Evolutionary conservation across 2,797 vertebrate genomes (phyloP).

Genomic region (Valencia hispanica): DNA sequence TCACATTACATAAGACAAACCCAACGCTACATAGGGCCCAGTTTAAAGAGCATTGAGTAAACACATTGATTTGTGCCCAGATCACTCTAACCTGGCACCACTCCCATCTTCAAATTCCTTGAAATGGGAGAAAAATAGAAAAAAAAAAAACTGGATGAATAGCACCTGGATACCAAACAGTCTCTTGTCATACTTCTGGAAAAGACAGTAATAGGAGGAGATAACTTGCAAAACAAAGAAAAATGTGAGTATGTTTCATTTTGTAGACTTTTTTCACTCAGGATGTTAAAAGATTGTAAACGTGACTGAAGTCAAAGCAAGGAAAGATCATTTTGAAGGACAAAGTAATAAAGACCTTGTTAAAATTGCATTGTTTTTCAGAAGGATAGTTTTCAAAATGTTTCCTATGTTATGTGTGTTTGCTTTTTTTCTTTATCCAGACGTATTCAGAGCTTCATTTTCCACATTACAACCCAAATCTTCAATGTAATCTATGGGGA

Average conservation of each 20-base stretch:
- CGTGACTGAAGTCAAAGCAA: not conserved
- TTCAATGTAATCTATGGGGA: not conserved
- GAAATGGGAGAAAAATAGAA: slow-evolving; percentile 6
- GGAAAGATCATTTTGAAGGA: not conserved
- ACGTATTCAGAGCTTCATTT: too few species aligned
- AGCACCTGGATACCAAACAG: slow-evolving; percentile 13
- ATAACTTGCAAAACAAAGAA: slow-evolving; percentile 2
- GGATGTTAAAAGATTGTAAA: not conserved
- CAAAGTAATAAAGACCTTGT: not conserved
- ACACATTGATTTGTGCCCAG: slow-evolving; percentile 52
- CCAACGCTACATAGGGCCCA: not conserved
- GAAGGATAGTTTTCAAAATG: not conserved
- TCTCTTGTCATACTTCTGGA: not conserved
- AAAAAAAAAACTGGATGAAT: slow-evolving; percentile 19
- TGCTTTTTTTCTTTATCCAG: not conserved
- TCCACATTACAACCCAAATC: not conserved
- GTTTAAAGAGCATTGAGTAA: slow-evolving; percentile 29
- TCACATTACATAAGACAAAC: not conserved
- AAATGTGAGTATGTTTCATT: slow-evolving; percentile 30
- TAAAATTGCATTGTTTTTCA: not conserved
- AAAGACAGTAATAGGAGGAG: not conserved
- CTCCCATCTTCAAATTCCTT: not conserved
- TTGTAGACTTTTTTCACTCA: not conserved
- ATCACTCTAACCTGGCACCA: slow-evolving; percentile 66
- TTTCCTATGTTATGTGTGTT: not conserved